Evolutionary conservation across 2,113 vertebrate species (phyloP), one percentile per base, ranked within the genome.

Genomic region (Leucoraja erinaceus): DNA sequence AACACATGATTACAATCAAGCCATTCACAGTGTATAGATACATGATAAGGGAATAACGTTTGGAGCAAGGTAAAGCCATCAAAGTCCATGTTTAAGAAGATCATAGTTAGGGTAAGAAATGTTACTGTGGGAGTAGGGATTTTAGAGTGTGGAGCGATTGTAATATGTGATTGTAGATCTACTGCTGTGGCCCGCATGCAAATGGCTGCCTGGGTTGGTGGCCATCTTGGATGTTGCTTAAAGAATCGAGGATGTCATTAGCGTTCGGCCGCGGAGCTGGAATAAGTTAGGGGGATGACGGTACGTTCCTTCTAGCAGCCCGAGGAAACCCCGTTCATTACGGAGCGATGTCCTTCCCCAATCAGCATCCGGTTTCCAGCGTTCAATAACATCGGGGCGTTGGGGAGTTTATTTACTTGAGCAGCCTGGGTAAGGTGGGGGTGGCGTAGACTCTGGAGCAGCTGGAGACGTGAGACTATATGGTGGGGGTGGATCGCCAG

Each of bases 391-490:
- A n/a, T 66, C 6, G 28, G 31, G 31, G 25, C 63, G n/a, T n/a
- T n/a, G n/a, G 59, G 31, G 59, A 88, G 63, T 63, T 88, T 63
- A 88, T 88, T 88, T 88, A 31, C 56, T 95, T 93, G 95, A 95
- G 94, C 95, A 97, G 81, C 97, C 98, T 0, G 98, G 97, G 79
- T 98, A 98, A 0, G 98, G 98, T 94, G 98, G 98, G 0, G 97
- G 97, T 0, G 97, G 96, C 3, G 97, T 97, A 94, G 95, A 96
- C 93, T 94, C 96, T 14, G 94, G 94, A 0, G 95, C 94, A 79
- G 94, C 93, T 93, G 96, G 95, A 92, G 96, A 96, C 1, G 96
- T 94, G 0, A 97, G 95, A 1, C 97, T 98, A 93, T 98, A 99
- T 0, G 97, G 97, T 12, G 98, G 98, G 2, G 97, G 98, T 93